Base-by-base conservation (phyloP, 1,140 invertebrate genomes). In the Meteorus sp. region DNA sequence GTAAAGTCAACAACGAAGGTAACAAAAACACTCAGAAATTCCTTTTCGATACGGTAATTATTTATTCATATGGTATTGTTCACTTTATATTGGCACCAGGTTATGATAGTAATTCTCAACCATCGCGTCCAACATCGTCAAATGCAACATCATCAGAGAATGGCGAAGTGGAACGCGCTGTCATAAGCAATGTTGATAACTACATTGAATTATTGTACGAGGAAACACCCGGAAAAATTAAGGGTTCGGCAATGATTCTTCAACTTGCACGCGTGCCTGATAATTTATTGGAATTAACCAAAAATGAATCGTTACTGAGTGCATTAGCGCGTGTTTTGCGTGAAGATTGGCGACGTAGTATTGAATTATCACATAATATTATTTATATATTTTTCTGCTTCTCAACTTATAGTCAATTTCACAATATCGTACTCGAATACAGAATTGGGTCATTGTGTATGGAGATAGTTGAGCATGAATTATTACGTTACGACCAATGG, bases 201-300 rank as follows among this genome's bases (percentile, higher is more conserved):
- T 99, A 99, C 78, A 89, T 98, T 39, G 97, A 99, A 79, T 81
- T 99, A 58, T 80, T 99, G 3, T 99, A 99, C 78, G 97, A 99
- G 81, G 95, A 95, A 64, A 88, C 96, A 65, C 83, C 88, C 35
- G 93, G 94, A 66, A 98, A 98, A 83, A 89, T 97, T 20, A 89
- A 91, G 78, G 96, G 93, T 25, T 94, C 95, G n/a, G 88, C 89
- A 11, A 81, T 95, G 48, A 93, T 99, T 61, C 82, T 97, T 47
- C 90, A 95, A 77, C 83, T 99, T 45, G 90, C 95, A 0, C 85
- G 93, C 66, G 90, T 95, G 76, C 90, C 95, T 23, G 93, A 98
- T 73, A 98, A 99, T 85, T 83, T 99, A 44, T 88, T 94, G 67
- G 92, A 95, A 77, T 79, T 99, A 44, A 89, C 93, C 56, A 89